These are phyloP conservation scores for Mimachlamys varia DNA, from an alignment of 2,888 invertebrate species.

Conservation along the genomic window DNA sequence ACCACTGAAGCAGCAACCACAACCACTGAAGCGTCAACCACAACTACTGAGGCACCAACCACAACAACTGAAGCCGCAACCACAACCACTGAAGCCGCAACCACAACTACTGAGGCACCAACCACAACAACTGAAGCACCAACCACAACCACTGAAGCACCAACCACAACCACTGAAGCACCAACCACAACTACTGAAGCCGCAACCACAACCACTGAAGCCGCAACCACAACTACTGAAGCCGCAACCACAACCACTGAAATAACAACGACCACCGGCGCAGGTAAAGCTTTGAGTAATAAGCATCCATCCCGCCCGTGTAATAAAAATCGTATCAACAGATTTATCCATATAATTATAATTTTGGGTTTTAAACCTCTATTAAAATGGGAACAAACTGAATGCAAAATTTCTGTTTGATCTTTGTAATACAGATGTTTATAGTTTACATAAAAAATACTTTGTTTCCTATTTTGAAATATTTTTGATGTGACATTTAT, in stretches of 20 bases:
- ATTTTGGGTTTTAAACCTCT: no score
- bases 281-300: no score
- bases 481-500: no score
- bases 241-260: background rate
- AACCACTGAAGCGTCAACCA: background rate
- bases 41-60: background rate
- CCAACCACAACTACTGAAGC: background rate
- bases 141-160: background rate
- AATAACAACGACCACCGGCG: background rate
- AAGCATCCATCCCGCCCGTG: no score
- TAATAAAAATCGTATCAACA: no score
- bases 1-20: background rate
- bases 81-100: background rate
- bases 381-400: no score
- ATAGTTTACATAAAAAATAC: no score
- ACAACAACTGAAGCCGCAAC: background rate
- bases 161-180: constrained; percentile 16
- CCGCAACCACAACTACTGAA: background rate
- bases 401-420: no score
- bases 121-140: background rate
- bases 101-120: background rate
- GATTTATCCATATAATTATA: no score
- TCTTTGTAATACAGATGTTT: no score
- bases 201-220: background rate
- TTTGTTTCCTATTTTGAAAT: no score